A percentile compares a stretch with the other conserved stretches of the same genome.
Evolutionary conservation across 2,888 invertebrate species (phyloP).

Genomic region (Tromatobia lineatoria): DNA sequence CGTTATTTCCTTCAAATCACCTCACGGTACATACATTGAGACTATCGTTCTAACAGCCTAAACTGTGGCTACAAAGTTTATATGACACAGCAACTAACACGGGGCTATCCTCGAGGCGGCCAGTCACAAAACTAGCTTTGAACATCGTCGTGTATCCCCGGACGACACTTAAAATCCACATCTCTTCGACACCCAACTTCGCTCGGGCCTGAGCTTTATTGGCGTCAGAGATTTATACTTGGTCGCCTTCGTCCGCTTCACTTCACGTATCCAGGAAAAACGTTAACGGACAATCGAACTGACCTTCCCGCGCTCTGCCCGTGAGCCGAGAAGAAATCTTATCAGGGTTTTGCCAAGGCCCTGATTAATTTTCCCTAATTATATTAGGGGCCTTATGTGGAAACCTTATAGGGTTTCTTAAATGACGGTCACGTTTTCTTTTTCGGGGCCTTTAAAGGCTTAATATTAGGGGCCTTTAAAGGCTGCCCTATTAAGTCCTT

Average conservation of each 20-base stretch:
- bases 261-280: constrained; percentile 24
- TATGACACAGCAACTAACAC: not conserved
- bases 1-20: too few species aligned
- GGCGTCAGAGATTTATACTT: constrained; percentile 60
- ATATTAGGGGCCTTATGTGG: too few species aligned
- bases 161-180: constrained; percentile 58
- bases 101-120: constrained; percentile 3
- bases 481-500: too few species aligned
- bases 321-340: too few species aligned
- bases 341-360: too few species aligned
- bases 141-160: constrained; percentile 33
- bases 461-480: too few species aligned
- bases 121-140: not conserved
- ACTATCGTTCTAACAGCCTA: not conserved
- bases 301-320: constrained; percentile 19
- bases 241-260: constrained; percentile 43
- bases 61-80: not conserved
- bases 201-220: constrained; percentile 65
- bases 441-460: too few species aligned
- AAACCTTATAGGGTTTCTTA: too few species aligned
- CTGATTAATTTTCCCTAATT: too few species aligned
- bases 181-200: constrained; percentile 51
- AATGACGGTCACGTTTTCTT: too few species aligned
- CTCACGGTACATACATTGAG: not conserved
- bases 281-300: constrained; percentile 25